A percentile compares a stretch with the other conserved stretches of the same genome.
Evolutionary conservation across 2,888 invertebrate genomes (phyloP).

Genomic region (Eilema depressum): DNA sequence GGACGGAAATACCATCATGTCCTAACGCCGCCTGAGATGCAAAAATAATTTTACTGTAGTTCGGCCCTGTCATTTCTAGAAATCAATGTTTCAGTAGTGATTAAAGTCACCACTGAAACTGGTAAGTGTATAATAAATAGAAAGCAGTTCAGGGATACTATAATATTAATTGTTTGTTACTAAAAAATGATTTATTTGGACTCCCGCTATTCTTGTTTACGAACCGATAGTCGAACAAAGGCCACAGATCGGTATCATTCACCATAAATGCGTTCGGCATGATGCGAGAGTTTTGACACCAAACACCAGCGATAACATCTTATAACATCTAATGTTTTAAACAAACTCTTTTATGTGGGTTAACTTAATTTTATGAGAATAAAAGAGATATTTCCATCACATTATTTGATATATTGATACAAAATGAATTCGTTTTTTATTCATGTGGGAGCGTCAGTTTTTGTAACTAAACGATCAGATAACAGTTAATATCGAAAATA

Average conservation of each 20-base stretch:
- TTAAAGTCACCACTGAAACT: not conserved
- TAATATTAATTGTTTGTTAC: conserved; percentile 17
- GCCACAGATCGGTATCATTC: conserved; percentile 74
- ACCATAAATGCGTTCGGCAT: conserved; percentile 82
- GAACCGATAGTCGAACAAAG: conserved; percentile 80
- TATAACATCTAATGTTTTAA: conserved; percentile 86
- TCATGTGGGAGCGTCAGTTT: conserved; percentile 45
- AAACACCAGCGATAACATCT: conserved; percentile 83
- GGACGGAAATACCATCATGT: no score
- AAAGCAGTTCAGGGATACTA: not conserved
- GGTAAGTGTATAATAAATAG: no score
- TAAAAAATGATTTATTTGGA: conserved; percentile 78
- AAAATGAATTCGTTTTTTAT: conserved; percentile 57
- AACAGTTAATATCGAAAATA: conserved; percentile 35
- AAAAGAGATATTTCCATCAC: conserved; percentile 74
- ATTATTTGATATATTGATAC: conserved; percentile 75
- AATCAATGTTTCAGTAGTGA: no score
- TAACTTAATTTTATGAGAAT: conserved; percentile 84
- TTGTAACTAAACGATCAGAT: conserved; percentile 38
- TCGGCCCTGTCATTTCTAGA: no score
- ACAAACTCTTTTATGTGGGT: conserved; percentile 85
- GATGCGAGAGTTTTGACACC: conserved; percentile 87
- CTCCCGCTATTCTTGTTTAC: conserved; percentile 86
- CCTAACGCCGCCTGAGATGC: no score
- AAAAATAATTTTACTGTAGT: no score